Conservation (phyloP, 2,113 vertebrate genomes). For the Pituophis catenifer region DNA sequence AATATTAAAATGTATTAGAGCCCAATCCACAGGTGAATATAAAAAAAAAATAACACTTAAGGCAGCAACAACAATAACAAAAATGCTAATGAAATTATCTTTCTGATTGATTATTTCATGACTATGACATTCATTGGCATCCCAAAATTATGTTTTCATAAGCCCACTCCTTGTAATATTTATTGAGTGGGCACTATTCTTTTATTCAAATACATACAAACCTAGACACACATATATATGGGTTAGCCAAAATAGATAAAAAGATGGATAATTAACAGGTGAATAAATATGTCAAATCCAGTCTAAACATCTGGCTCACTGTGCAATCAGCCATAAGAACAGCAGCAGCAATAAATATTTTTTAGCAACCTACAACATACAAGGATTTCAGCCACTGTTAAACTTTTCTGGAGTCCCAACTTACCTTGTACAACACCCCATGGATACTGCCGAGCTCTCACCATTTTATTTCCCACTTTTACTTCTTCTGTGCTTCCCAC, state of each 20-base stretch:
- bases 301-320: background rate
- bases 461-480: constrained; percentile 96
- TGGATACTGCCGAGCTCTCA: constrained; percentile 94
- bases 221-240: background rate
- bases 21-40: background rate
- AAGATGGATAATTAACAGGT: background rate
- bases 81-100: background rate
- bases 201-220: background rate
- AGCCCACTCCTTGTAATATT: background rate
- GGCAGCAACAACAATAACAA: background rate
- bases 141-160: background rate
- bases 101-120: background rate
- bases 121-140: background rate
- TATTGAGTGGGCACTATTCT: background rate
- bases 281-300: background rate
- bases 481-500: constrained; percentile 96
- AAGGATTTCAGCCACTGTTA: background rate
- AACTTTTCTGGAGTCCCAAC: background rate
- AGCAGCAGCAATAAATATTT: background rate
- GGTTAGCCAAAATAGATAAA: background rate
- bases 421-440: constrained; percentile 98
- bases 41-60: background rate
- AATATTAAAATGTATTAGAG: background rate
- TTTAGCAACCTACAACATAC: background rate
- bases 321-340: background rate